Evolutionary conservation across 2,888 invertebrate species (phyloP).

Genomic region (Drosophila greeni): DNA sequence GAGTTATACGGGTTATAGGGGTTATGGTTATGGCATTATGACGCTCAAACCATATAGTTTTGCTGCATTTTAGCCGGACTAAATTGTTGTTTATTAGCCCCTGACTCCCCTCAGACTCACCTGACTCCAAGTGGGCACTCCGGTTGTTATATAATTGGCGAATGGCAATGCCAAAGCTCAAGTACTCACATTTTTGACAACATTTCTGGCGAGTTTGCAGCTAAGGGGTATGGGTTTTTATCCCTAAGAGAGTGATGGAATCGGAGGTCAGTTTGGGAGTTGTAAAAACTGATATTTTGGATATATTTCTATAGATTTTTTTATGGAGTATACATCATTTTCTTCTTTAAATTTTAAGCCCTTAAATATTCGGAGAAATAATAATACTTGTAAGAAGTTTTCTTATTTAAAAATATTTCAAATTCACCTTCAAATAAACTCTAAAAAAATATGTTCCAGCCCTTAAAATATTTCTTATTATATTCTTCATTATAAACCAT

Average conservation of each 20-base stretch:
- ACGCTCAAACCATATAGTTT: conserved; percentile 56
- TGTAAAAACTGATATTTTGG: neutral
- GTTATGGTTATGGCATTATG: conserved; percentile 21
- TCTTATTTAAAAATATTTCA: neutral
- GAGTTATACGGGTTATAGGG: conserved; percentile 20
- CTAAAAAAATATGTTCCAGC: neutral
- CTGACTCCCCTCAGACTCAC: neutral
- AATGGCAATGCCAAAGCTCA: conserved; percentile 42
- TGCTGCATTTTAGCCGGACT: conserved; percentile 55
- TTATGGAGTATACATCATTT: no score
- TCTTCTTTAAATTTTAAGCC: neutral
- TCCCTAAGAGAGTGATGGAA: neutral
- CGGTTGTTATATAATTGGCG: conserved; percentile 30
- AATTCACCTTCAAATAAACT: neutral
- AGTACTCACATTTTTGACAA: conserved; percentile 52
- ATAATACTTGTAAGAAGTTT: neutral
- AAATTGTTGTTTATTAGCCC: conserved; percentile 59
- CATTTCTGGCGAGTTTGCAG: conserved; percentile 37
- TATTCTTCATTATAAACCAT: neutral
- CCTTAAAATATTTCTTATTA: neutral
- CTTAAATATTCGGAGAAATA: neutral
- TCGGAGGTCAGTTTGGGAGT: no score
- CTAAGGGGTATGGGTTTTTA: neutral
- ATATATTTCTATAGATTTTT: neutral
- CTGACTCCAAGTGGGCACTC: conserved; percentile 1